Evolutionary conservation across 2,113 vertebrate species (phyloP), one percentile per base, ranked within the genome.

Genomic region (Vireo altiloquus): DNA sequence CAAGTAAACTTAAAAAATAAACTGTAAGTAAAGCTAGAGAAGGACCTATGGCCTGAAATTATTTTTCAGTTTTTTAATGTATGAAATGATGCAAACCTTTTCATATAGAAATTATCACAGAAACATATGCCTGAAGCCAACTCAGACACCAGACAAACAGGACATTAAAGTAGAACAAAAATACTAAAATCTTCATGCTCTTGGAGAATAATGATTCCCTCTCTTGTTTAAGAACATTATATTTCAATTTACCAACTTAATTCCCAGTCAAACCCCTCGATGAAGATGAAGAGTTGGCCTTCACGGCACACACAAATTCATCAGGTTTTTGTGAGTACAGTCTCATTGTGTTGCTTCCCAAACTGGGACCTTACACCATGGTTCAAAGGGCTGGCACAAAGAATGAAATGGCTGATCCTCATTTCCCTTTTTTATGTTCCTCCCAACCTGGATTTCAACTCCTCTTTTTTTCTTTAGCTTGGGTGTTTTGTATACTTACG

Each of bases 321-420:
- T 7, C 5, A 69, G 46, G 12, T 6, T 42, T 77, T 72, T 69
- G 24, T 44, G 33, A 83, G 20, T 40, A 40, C 14, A 39, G 37
- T 35, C 27, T 21, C 24, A 19, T 22, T 3, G 0, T 19, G 14
- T 42, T 54, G 12, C 14, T 15, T 33, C 11, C 19, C 14, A 53
- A 5, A 52, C 0, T 22, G 10, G 9, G 46, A 65, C 15, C 15
- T 14, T 37, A 47, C 12, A 66, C 17, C 0, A 0, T 10, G 15
- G 8, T 47, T 87, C 77, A 31, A 71, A 18, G 44, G 42, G 10
- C 21, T 66, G 37, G 37, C 0, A 1, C 24, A 63, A 70, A 47
- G 20, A 64, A 78, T 24, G 25, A 59, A 72, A 46, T 13, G 15
- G 14, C 23, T 47, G 27, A 42, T 53, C 18, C 8, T 44, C 3